Evolutionary conservation across 2,888 invertebrate species (phyloP).

Genomic region (Calliphora vomitoria): DNA sequence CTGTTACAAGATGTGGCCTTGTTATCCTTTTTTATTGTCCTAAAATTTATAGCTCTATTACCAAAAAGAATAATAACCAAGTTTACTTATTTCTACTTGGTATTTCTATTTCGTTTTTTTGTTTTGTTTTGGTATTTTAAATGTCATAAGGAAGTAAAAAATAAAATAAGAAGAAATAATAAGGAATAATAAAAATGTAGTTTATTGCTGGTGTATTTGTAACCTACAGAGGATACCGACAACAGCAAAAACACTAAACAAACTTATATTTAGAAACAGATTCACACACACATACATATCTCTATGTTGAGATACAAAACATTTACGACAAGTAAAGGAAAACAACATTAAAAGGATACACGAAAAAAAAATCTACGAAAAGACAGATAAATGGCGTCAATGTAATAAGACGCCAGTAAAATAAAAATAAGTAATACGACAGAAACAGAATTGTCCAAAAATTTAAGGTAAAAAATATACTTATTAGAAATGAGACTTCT

Average conservation of each 20-base stretch:
- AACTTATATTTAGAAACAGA: background rate
- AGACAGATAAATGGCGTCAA: conserved; percentile 63
- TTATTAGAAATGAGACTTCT: background rate
- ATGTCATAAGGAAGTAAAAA: conserved; percentile 33
- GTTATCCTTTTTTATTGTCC: conserved; percentile 61
- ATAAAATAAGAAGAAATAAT: conserved; percentile 7
- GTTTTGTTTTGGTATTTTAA: conserved; percentile 13
- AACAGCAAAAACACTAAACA: conserved; percentile 5
- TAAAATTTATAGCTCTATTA: conserved; percentile 69
- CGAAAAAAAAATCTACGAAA: conserved; percentile 10
- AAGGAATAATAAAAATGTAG: conserved; percentile 54
- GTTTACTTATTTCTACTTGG: conserved; percentile 29
- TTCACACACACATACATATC: too few species aligned
- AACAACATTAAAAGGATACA: conserved; percentile 35
- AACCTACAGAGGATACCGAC: conserved; percentile 23
- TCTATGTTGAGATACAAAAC: too few species aligned
- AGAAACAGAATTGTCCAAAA: conserved; percentile 15
- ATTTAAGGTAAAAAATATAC: background rate
- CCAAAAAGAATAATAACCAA: conserved; percentile 52
- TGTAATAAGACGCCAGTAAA: conserved; percentile 57
- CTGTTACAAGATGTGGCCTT: conserved; percentile 71
- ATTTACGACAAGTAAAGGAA: background rate
- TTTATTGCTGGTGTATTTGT: conserved; percentile 49
- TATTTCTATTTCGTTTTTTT: conserved; percentile 11
- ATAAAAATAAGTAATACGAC: conserved; percentile 19